Evolutionary conservation across 1,140 invertebrate genomes (phyloP), one percentile per base, ranked within the genome.

Genomic region (Tetramorium parvispinum): DNA sequence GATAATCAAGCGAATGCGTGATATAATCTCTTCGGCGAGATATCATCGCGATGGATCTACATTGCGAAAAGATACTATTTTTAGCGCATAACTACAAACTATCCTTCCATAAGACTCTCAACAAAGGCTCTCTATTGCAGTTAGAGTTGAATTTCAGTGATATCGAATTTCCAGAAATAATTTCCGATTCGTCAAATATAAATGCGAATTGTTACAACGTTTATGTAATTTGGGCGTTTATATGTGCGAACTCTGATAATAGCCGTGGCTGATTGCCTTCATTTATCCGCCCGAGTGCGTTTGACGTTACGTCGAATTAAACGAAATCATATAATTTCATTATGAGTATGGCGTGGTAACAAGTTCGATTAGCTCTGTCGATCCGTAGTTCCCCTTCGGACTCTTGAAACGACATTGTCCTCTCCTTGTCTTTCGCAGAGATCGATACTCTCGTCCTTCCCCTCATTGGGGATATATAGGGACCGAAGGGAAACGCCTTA

Each of bases 401-500:
- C 37, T 53, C 71, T 57, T 37, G 79, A 57, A 76, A 73, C 18
- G 18, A 73, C 13, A 21, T 46, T 59, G 32, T 53, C 24, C 55
- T 79, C 75, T 68, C 13, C 63, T 70, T 68, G 85, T 85, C 63
- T 85, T 70, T n/a, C 43, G 11, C 27, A 16, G 13, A 32, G 85
- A 87, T 89, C 85, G 85, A 89, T 91, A 87, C 61, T 81, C 76
- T 70, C 53, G 53, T 73, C 49, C 51, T 66, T 70, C 76, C 57
- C 53, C 13, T 66, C 51, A 32, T 53, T 43, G 16, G 49, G 49
- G 46, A 63, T 66, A 63, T 66, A 63, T 40, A 59, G 46, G 24
- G 53, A 63, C 18, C 53, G 40, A 86, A 55, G 77, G 79, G 89
- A 88, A 88, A 90, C 81, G 89, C 89, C 87, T 90, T 88, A 88